Evolutionary conservation across 2,888 invertebrate species (phyloP), one percentile per base, ranked within the genome.

Genomic region (Leptothorax acervorum): DNA sequence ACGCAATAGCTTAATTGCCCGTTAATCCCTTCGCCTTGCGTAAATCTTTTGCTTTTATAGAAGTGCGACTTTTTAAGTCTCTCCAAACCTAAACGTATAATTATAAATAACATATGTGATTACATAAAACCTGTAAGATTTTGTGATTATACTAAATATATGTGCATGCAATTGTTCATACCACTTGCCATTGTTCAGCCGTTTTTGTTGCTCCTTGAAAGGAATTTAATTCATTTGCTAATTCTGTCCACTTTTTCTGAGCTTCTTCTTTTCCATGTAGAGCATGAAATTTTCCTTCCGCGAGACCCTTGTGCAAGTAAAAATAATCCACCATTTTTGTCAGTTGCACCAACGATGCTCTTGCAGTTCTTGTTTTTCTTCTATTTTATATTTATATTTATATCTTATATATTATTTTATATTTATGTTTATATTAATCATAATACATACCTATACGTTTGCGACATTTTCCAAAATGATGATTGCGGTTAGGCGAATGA

Each of bases 101-200:
- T 48, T 51, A 6, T 51, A n/a, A 6, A 18, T n/a, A 53, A 35
- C n/a, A n/a, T 35, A 35, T 35, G 31, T 35, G 2, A 35, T 35
- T 35, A 35, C 31, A 35, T 35, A 35, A 35, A 35, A 35, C 31
- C 31, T 35, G 31, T 35, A 35, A 35, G 31, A 35, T 35, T 35
- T 35, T 18, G 18, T 62, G 18, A 9, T 35, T 62, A 18, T 62
- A 62, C 6, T 62, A 35, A 18, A 62, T 31, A 71, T 31, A 51
- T 66, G 9, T n/a, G 31, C 2, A 65, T 74, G 15, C 5, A 42
- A 62, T 63, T 76, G 3, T 23, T 51, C 31, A 15, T 76, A 76
- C n/a, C 65, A 84, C 81, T 70, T 81, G 84, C 70, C 79, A 84
- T 35, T 84, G 71, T 11, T 66, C 28, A 18, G 55, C 66, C 5